Evolutionary conservation across 2,113 vertebrate species (phyloP), one percentile per base, ranked within the genome.

Genomic region (Tragelaphus scriptus): DNA sequence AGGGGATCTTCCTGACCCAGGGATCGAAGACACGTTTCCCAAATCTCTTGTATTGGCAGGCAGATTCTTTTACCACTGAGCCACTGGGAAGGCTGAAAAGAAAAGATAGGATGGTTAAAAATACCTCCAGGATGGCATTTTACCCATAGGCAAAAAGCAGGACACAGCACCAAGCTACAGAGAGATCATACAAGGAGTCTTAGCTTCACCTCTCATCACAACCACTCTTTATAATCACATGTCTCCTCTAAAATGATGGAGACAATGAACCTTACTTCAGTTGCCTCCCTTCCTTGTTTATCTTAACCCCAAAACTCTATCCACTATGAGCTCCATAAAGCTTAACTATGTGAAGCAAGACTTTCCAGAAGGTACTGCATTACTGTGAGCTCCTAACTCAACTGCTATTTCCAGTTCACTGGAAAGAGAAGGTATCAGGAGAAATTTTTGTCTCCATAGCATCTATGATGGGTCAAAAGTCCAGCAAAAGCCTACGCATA

Each of bases 81-180:
- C 36, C 36, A 44, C 71, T 26, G 23, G 71, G 71, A 7, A 77
- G 12, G 6, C 71, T 0, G 0, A 44, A 44, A 77, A 44, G 36
- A 26, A 77, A 40, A 77, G 40, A 77, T 1, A 26, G 6, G 12
- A 26, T 77, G 71, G 71, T 77, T 77, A 77, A 44, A 26, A 44
- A 4, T 26, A 77, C 40, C 71, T 77, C 71, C 36, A 77, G 23
- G 71, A 44, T 0, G 2, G 5, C 71, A 71, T 71, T 71, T 40
- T 71, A 40, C 68, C 68, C 68, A 75, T 4, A 77, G 71, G 71
- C 12, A 2, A 77, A 77, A 77, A 3, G 36, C 36, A 77, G 36
- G 6, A 26, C 36, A 26, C 71, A 44, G 23, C 36, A 44, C 23
- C 71, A 77, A 44, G 40, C 71, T 77, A 44, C 0, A 53, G 5